phyloP scores from a whole-genome alignment of 2,797 vertebrate species.

The Hippoglossus hippoglossus region DNA sequence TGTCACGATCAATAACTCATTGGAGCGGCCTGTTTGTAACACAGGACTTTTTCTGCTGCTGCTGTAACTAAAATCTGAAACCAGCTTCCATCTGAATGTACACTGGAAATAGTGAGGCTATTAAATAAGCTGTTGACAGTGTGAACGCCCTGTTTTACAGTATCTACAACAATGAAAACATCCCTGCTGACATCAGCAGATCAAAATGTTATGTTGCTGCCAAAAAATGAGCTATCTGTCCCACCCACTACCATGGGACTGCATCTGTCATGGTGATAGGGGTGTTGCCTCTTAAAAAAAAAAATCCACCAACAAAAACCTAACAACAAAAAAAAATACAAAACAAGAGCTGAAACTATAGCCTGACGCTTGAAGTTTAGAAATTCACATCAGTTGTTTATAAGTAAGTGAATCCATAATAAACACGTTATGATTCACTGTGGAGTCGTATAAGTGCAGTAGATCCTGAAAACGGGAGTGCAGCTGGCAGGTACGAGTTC shows the following conservation, averaged over 20 bases:
- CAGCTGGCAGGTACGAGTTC: conserved; percentile 27
- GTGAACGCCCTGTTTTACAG: conserved; percentile 38
- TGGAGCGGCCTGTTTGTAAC: no score
- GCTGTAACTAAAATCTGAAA: no score
- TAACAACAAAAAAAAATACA: no score
- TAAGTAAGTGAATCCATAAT: no score
- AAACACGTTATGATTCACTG: not conserved
- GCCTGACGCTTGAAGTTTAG: not conserved
- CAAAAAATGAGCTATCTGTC: conserved; percentile 50
- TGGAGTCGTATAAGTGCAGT: no score
- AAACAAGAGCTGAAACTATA: conserved; percentile 9
- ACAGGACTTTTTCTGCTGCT: no score
- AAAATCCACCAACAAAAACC: not conserved
- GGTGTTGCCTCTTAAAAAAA: conserved; percentile 32
- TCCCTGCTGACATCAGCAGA: conserved; percentile 55
- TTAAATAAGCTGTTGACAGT: not conserved
- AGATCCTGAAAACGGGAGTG: not conserved
- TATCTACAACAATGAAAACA: conserved; percentile 38
- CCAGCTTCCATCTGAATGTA: not conserved
- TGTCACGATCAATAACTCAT: no score
- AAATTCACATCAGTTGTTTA: not conserved
- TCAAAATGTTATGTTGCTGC: conserved; percentile 45
- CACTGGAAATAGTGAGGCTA: not conserved
- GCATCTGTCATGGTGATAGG: conserved; percentile 50
- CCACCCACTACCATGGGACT: conserved; percentile 67